A percentile compares a stretch with the other conserved stretches of the same genome.
These are phyloP conservation scores for Dichetophora obliterata DNA, from an alignment of 2,888 invertebrate species.

Conservation along the genomic window DNA sequence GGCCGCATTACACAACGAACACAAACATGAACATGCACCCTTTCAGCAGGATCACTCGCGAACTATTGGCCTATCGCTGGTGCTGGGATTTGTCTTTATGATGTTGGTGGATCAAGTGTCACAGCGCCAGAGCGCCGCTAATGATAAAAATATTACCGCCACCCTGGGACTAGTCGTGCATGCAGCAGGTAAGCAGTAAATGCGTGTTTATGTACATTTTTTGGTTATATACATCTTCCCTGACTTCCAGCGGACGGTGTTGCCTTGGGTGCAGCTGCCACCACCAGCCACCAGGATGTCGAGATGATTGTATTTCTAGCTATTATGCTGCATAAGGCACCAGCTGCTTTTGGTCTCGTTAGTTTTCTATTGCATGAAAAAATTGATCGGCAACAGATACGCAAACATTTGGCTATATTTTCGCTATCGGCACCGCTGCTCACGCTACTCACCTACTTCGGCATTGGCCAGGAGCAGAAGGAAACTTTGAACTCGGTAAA, in stretches of 20 bases:
- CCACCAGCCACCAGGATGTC: slow-evolving; percentile 94
- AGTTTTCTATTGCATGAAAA: slow-evolving; percentile 97
- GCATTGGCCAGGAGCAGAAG: slow-evolving; percentile 93
- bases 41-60: slow-evolving; percentile 60
- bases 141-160: slow-evolving; percentile 87
- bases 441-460: slow-evolving; percentile 92
- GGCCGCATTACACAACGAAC: not conserved
- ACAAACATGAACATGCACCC: not conserved
- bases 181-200: slow-evolving; percentile 81
- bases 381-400: slow-evolving; percentile 85
- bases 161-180: slow-evolving; percentile 98
- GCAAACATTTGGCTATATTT: slow-evolving; percentile 91
- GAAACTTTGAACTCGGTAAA: slow-evolving; percentile 90
- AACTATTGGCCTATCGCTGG: slow-evolving; percentile 89
- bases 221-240: not conserved
- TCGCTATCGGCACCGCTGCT: slow-evolving; percentile 92
- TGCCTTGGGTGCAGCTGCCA: slow-evolving; percentile 97
- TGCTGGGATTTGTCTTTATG: slow-evolving; percentile 97
- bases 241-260: slow-evolving; percentile 87
- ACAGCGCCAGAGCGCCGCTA: slow-evolving; percentile 71
- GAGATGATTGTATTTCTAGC: slow-evolving; percentile 98
- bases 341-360: slow-evolving; percentile 97
- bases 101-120: slow-evolving; percentile 91
- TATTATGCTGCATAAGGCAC: slow-evolving; percentile 99
- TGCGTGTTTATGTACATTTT: not conserved